These are phyloP conservation scores for Oryzias sinensis DNA, from an alignment of 2,797 vertebrate genomes.

Conservation along the genomic window DNA sequence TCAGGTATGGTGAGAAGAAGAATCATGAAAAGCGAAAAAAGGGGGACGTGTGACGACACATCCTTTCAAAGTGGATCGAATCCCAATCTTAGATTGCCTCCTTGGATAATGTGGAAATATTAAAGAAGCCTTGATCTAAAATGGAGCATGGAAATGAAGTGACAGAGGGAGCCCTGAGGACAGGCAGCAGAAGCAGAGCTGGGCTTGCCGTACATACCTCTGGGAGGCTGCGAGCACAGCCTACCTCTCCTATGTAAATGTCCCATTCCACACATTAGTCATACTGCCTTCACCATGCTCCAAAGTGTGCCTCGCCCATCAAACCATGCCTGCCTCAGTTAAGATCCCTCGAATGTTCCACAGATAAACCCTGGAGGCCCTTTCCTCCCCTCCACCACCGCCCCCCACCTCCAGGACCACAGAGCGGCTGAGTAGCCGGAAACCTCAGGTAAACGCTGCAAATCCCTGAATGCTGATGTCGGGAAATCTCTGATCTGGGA, in stretches of 20 bases:
- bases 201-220: slow-evolving; percentile 72
- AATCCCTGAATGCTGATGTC: slow-evolving; percentile 62
- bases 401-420: slow-evolving; percentile 57
- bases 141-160: slow-evolving; percentile 81
- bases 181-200: slow-evolving; percentile 69
- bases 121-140: slow-evolving; percentile 81
- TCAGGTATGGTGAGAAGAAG: slow-evolving; percentile 54
- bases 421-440: slow-evolving; percentile 65
- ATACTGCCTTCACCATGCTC: slow-evolving; percentile 73
- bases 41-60: slow-evolving; percentile 38
- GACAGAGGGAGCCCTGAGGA: slow-evolving; percentile 78
- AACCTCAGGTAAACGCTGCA: slow-evolving; percentile 66
- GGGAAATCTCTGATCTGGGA: slow-evolving; percentile 44
- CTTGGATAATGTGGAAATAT: slow-evolving; percentile 80
- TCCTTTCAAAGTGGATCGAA: slow-evolving; percentile 78
- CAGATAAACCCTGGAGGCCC: slow-evolving; percentile 74
- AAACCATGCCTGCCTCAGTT: slow-evolving; percentile 70
- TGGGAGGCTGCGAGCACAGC: slow-evolving; percentile 71
- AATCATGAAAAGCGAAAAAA: slow-evolving; percentile 34
- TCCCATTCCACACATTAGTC: slow-evolving; percentile 79
- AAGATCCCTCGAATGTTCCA: slow-evolving; percentile 73
- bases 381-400: slow-evolving; percentile 41
- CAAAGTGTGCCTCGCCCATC: slow-evolving; percentile 74
- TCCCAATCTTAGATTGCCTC: slow-evolving; percentile 81
- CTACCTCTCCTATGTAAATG: slow-evolving; percentile 79